Percentiles rank a stretch among this genome's conserved stretches.
Evolutionary conservation across 2,113 vertebrate species (phyloP).

Genomic region (Hippocampus barbouri): DNA sequence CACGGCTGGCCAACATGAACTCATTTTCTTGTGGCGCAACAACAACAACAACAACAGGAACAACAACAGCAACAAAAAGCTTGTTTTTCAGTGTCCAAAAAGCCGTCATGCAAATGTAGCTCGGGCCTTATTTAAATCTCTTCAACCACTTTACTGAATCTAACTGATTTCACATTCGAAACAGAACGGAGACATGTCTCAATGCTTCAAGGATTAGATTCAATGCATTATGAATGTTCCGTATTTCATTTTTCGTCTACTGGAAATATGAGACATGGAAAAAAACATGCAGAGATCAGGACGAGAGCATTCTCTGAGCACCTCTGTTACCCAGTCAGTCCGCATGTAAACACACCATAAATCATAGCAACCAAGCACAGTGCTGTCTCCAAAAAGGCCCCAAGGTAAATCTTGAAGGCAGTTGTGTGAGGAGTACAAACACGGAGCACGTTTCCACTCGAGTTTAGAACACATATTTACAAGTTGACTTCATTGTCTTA

Average conservation of each 20-base stretch:
- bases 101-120: neutral
- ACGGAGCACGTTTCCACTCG: neutral
- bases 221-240: neutral
- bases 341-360: slow-evolving; percentile 55
- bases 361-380: slow-evolving; percentile 37
- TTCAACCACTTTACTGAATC: neutral
- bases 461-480: neutral
- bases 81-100: neutral
- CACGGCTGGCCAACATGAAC: neutral
- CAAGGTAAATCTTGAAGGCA: slow-evolving; percentile 27
- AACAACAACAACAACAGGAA: neutral
- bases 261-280: no score
- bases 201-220: neutral
- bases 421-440: slow-evolving; percentile 10
- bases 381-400: slow-evolving; percentile 14
- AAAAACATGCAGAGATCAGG: neutral
- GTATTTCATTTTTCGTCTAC: neutral
- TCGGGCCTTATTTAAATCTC: neutral
- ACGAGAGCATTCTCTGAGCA: slow-evolving; percentile 18
- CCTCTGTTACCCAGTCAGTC: slow-evolving; percentile 51
- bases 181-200: neutral
- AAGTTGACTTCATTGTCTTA: neutral
- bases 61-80: neutral
- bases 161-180: neutral
- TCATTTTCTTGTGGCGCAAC: neutral